phyloP scores from a whole-genome alignment of 2,888 invertebrate genomes.

The Xanthostigma xanthostigma region DNA sequence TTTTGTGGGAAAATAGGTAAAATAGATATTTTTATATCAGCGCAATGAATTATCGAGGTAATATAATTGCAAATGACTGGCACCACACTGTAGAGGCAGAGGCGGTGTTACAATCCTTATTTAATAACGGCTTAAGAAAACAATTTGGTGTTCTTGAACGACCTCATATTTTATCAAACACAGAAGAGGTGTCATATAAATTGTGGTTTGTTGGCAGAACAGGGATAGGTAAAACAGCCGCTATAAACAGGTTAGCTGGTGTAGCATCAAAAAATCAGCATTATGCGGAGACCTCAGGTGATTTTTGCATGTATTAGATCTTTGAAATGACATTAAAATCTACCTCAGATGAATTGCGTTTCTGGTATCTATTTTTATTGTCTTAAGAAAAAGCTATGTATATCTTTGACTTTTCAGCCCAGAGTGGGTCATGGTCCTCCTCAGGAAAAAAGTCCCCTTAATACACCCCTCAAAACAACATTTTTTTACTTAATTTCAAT shows the following conservation, averaged over 20 bases:
- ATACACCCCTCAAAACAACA: too few relatives aligned
- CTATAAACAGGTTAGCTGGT: constrained; percentile 34
- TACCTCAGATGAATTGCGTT: too few relatives aligned
- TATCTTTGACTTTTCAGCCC: too few relatives aligned
- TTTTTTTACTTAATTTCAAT: too few relatives aligned
- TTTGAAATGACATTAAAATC: not conserved
- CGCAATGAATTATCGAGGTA: not conserved
- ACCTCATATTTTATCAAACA: constrained; percentile 30
- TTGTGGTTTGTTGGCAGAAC: constrained; percentile 36
- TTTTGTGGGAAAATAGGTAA: too few relatives aligned
- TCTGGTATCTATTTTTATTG: too few relatives aligned
- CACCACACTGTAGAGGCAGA: constrained; percentile 23
- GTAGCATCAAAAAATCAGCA: constrained; percentile 20
- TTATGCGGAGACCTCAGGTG: constrained; percentile 25
- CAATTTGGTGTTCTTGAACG: constrained; percentile 33
- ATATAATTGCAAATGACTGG: constrained; percentile 16
- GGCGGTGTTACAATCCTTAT: constrained; percentile 21
- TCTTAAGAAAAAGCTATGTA: too few relatives aligned
- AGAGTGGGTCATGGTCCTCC: too few relatives aligned
- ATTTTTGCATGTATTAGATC: not conserved
- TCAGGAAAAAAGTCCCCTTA: too few relatives aligned
- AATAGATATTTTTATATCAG: too few relatives aligned
- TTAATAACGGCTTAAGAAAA: constrained; percentile 11
- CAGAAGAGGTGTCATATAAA: constrained; percentile 39
- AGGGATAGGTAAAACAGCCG: constrained; percentile 37